Base-by-base conservation (phyloP, 2,888 invertebrate genomes). In the Meliscaeva auricollis region DNA sequence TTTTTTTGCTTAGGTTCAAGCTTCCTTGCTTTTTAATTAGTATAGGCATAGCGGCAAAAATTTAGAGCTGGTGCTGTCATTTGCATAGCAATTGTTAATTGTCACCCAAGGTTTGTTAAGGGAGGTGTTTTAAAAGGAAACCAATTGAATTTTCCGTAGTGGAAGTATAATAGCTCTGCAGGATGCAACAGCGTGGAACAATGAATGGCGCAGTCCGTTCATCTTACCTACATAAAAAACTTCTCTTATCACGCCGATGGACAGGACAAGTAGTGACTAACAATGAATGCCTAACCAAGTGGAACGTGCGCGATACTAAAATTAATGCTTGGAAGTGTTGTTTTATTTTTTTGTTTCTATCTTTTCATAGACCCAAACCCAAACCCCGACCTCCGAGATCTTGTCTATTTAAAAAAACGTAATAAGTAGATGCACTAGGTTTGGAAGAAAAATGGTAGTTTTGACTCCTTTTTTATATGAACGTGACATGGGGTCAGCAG, bases 21-120 rank as follows among this genome's bases (percentile, higher is more conserved):
- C 70, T 75, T 81, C 56, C 60, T 58, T 76, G 48, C 44, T 81
- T 90, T 90, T 90, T 90, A 91, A 90, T 91, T 90, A 91, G 90
- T 89, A 88, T 48, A 26, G 62, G 50, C 64, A 87, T 78, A 75
- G 58, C 66, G 54, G 73, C 56, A 62, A 68, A 73, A 73, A 74
- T 64, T 82, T 78, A 11, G 17, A 75, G 58, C 60, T 38, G 58
- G 54, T 20, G 87, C 90, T 91, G 91, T 91, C 91, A 91, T 91
- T 91, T 91, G 91, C 91, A 91, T 90, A 89, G 90, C 89, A 88
- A 90, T 90, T 89, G 88, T 89, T 69, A 77, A 87, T 87, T 83
- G 77, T 60, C 81, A 77, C 80, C 72, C 52, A 41, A 56, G 41
- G 62, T 64, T 73, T 58, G 17, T 58, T 41, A n/a, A 30, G 15